Conservation (phyloP, 2,888 invertebrate genomes). For the Tetheella fluctuosa region DNA sequence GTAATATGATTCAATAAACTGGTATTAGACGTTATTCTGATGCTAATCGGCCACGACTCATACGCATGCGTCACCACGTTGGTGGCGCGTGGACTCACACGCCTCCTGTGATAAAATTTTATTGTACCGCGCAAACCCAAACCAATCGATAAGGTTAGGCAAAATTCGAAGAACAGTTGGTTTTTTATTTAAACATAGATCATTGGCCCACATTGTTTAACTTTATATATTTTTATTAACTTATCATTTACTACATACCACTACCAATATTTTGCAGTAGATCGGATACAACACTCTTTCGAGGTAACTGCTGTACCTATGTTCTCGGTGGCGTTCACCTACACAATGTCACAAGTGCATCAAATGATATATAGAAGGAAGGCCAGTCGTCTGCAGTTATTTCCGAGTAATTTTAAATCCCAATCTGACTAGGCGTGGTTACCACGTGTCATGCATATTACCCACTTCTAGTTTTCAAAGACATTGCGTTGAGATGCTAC, state of each 20-base stretch:
- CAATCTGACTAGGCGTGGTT: background rate
- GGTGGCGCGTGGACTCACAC: background rate
- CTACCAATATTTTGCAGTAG: no score
- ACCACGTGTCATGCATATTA: background rate
- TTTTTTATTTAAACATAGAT: no score
- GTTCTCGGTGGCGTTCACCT: no score
- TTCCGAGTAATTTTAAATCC: background rate
- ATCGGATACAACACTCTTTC: no score
- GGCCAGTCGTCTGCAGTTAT: background rate
- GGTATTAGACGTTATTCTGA: background rate
- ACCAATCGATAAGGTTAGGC: background rate
- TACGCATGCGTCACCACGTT: constrained; percentile 5
- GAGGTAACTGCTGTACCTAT: no score
- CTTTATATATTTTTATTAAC: no score
- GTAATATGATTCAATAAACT: constrained; percentile 6
- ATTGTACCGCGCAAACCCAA: background rate
- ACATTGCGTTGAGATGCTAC: background rate
- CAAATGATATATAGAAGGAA: background rate
- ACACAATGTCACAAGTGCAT: no score
- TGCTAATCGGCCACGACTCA: constrained; percentile 4
- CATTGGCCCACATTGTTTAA: no score
- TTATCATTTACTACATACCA: no score
- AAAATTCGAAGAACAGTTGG: no score
- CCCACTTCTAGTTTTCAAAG: background rate
- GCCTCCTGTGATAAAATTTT: background rate